These are phyloP conservation scores for Antechinus stuartii DNA, from an alignment of 2,113 vertebrate genomes.

Conservation along the genomic window DNA sequence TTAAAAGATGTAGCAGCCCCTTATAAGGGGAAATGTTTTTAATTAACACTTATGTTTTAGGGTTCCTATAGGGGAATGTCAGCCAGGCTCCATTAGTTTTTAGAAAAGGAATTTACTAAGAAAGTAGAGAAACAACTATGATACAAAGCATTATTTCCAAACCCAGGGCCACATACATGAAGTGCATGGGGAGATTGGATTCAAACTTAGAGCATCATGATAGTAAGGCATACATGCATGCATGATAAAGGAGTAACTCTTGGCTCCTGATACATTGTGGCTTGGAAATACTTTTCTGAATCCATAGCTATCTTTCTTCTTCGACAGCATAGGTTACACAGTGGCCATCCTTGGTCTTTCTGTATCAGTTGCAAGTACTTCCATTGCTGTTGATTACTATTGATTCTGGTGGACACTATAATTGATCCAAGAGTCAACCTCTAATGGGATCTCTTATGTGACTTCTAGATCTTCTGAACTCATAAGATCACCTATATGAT, in stretches of 20 bases:
- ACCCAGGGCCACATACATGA: neutral
- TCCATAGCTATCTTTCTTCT: too few species aligned
- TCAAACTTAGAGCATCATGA: neutral
- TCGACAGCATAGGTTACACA: neutral
- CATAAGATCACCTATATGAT: neutral
- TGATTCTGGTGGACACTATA: neutral
- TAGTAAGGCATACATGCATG: neutral
- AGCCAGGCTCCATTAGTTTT: neutral
- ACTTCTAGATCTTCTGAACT: neutral
- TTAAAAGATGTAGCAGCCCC: neutral
- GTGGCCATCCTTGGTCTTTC: neutral
- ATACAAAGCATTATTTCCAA: neutral
- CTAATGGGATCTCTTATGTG: neutral
- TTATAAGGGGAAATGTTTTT: neutral
- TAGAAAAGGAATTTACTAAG: neutral
- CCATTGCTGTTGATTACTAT: neutral
- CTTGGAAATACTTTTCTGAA: neutral
- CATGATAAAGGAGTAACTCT: neutral
- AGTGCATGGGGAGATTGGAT: neutral
- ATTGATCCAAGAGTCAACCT: neutral
- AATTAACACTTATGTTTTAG: neutral
- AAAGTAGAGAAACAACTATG: neutral
- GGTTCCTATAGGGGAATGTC: neutral
- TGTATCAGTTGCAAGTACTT: neutral
- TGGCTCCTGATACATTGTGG: neutral